Conservation (phyloP, 2,113 vertebrate genomes). For the Phocoena sinus region DNA sequence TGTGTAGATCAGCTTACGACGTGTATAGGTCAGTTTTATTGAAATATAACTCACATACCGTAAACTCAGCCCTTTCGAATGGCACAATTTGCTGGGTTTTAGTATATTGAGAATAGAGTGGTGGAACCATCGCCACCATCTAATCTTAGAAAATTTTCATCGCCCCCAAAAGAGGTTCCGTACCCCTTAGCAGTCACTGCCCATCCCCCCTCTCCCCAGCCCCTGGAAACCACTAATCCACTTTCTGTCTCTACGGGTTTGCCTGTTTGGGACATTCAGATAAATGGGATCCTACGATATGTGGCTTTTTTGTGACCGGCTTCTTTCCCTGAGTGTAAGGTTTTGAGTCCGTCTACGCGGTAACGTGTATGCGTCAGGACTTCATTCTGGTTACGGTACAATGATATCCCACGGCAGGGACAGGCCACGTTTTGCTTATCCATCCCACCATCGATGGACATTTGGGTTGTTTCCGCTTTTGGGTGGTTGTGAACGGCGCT, state of each 20-base stretch:
- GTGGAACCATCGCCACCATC: accelerated
- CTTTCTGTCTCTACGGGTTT: not conserved
- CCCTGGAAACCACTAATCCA: accelerated
- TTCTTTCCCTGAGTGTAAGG: accelerated
- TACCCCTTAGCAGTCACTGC: not conserved
- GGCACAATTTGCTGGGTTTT: accelerated
- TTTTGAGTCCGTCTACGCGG: accelerated
- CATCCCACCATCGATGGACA: accelerated
- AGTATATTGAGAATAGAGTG: not conserved
- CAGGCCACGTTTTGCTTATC: not conserved
- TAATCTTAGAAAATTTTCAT: not conserved
- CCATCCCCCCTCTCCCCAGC: accelerated
- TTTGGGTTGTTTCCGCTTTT: accelerated
- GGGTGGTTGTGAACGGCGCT: accelerated
- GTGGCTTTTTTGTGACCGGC: not conserved
- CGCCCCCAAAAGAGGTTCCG: accelerated
- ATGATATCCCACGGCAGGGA: accelerated
- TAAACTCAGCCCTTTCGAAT: accelerated
- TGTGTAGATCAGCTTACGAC: not conserved
- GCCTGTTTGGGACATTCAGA: accelerated
- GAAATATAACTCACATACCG: accelerated
- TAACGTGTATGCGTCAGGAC: accelerated
- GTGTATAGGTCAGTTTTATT: not conserved
- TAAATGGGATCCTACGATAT: accelerated
- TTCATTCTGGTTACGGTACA: accelerated